Conservation (phyloP, 2,888 invertebrate genomes). For the Nomada fucata region DNA sequence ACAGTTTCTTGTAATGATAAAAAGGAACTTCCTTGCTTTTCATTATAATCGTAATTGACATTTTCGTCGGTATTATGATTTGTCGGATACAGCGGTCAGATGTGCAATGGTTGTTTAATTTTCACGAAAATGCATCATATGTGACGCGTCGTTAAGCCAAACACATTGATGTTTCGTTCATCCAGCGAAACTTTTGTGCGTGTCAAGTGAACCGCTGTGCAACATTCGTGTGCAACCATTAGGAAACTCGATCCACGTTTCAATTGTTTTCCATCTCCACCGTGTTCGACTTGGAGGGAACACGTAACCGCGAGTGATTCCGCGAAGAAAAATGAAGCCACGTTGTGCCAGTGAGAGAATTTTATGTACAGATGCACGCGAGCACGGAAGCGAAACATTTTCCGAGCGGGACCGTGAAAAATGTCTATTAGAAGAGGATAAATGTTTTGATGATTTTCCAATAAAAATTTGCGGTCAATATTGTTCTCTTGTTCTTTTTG, state of each 20-base stretch:
- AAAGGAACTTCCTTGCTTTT: background rate
- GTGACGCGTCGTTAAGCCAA: conserved; percentile 41
- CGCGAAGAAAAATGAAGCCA: background rate
- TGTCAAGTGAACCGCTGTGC: conserved; percentile 57
- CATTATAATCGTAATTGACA: background rate
- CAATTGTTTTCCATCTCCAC: conserved; percentile 27
- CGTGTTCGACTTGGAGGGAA: background rate
- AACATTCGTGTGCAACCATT: conserved; percentile 42
- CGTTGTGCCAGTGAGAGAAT: background rate
- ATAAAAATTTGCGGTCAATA: too few species aligned
- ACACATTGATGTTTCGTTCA: conserved; percentile 50
- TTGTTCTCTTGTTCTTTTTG: too few species aligned
- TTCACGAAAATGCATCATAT: conserved; percentile 18
- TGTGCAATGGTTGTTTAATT: conserved; percentile 44
- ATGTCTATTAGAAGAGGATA: too few species aligned
- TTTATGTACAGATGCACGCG: background rate
- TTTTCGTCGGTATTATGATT: conserved; percentile 1
- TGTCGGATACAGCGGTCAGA: conserved; percentile 29
- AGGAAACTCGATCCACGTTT: conserved; percentile 44
- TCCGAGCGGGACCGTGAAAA: too few species aligned
- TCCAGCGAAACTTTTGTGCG: conserved; percentile 61
- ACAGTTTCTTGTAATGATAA: too few species aligned
- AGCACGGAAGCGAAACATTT: too few species aligned
- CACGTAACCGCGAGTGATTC: background rate
- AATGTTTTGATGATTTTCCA: too few species aligned